phyloP scores from a whole-genome alignment of 2,113 vertebrate genomes.

The Egretta garzetta region DNA sequence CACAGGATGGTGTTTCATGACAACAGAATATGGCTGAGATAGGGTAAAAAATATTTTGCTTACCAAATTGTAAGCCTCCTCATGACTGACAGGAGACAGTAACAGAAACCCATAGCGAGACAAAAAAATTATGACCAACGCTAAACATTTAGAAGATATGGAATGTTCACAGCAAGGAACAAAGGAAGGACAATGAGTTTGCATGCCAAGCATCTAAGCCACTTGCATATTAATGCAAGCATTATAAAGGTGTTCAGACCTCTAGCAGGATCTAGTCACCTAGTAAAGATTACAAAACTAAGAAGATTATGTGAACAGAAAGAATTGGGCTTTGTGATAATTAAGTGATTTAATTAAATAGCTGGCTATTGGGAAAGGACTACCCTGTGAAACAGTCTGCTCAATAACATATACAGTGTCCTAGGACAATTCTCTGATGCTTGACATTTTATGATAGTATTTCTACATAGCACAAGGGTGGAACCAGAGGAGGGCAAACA shows the following conservation, averaged over 20 bases:
- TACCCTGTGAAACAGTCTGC: background rate
- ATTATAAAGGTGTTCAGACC: background rate
- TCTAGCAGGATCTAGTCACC: background rate
- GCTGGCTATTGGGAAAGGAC: background rate
- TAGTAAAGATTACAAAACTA: background rate
- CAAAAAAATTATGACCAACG: background rate
- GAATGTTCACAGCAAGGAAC: background rate
- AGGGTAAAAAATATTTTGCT: background rate
- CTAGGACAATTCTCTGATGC: background rate
- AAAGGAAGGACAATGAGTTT: background rate
- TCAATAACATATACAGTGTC: background rate
- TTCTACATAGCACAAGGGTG: background rate
- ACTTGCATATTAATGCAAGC: fast-evolving
- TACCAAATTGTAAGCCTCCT: background rate
- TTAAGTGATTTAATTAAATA: background rate
- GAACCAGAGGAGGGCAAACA: background rate
- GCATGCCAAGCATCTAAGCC: background rate
- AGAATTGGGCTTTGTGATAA: background rate
- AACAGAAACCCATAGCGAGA: background rate
- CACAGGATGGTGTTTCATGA: background rate
- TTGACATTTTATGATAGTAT: background rate
- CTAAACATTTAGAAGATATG: background rate
- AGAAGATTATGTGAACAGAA: background rate
- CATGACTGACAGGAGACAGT: background rate
- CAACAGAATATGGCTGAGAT: fast-evolving